Percentiles rank a stretch among this genome's conserved stretches.
phyloP scores from a whole-genome alignment of 2,888 invertebrate species.

The Hirtodrosophila confusa region DNA sequence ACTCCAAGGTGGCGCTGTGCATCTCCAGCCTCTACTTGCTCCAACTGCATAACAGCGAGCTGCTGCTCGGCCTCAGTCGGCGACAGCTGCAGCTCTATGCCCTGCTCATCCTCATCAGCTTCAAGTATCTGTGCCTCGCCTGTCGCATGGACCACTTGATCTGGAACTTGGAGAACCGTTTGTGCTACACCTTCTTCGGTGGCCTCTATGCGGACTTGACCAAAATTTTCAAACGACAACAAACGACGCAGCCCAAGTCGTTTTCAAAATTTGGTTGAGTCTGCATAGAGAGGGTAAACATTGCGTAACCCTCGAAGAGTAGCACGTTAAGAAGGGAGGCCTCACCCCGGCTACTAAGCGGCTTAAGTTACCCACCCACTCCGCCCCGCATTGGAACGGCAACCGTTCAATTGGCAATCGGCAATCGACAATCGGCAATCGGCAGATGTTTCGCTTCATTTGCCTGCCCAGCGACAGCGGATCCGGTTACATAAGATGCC shows the following conservation, averaged over 20 bases:
- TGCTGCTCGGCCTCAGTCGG: constrained; percentile 29
- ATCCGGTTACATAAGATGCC: constrained; percentile 38
- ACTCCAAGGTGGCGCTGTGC: constrained; percentile 59
- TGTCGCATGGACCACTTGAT: constrained; percentile 52
- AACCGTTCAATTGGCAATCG: constrained; percentile 26
- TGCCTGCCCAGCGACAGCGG: constrained; percentile 17
- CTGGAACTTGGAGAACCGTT: constrained; percentile 52
- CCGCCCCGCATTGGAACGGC: neutral
- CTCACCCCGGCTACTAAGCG: constrained; percentile 37
- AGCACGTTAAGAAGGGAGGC: neutral
- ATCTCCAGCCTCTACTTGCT: constrained; percentile 46
- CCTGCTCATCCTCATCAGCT: constrained; percentile 40
- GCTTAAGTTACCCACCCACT: constrained; percentile 46
- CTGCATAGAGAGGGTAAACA: constrained; percentile 24
- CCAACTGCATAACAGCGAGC: constrained; percentile 30
- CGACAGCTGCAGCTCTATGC: constrained; percentile 41
- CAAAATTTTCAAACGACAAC: constrained; percentile 40
- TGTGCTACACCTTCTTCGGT: constrained; percentile 62
- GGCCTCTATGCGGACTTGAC: constrained; percentile 54
- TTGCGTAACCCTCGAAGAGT: constrained; percentile 10
- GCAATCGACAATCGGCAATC: constrained; percentile 35
- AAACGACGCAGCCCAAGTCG: neutral
- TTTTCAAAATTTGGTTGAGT: constrained; percentile 51
- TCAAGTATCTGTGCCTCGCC: constrained; percentile 43
- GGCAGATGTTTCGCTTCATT: constrained; percentile 62